phyloP scores from a whole-genome alignment of 2,888 invertebrate genomes.

The Tinea semifulvella region DNA sequence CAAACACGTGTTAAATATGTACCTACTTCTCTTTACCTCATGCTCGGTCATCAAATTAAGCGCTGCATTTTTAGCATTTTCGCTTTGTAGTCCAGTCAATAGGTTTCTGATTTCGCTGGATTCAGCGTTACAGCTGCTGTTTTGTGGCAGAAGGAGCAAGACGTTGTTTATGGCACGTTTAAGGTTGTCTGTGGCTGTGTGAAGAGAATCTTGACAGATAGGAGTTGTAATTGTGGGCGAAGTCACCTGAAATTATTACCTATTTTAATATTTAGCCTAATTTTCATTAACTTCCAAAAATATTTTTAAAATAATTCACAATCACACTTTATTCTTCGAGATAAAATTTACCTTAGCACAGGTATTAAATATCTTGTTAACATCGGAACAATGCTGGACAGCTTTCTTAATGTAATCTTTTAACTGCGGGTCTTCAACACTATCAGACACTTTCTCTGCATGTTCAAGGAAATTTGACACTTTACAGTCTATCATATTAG shows the following conservation, averaged over 20 bases:
- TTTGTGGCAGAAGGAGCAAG: not conserved
- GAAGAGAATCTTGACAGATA: not conserved
- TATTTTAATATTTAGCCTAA: not conserved
- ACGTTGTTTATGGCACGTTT: not conserved
- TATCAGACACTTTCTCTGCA: not conserved
- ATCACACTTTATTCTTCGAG: too few relatives aligned
- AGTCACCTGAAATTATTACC: not conserved
- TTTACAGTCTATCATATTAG: not conserved
- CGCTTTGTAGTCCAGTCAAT: not conserved
- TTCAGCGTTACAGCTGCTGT: not conserved
- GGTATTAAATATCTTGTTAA: not conserved
- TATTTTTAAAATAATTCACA: not conserved
- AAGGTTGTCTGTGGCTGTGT: not conserved
- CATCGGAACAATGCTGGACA: not conserved
- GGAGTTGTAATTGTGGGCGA: not conserved
- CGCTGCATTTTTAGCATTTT: constrained; percentile 1
- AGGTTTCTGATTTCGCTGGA: not conserved
- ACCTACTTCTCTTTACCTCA: too few relatives aligned
- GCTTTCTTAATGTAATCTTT: not conserved
- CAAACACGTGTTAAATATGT: too few relatives aligned
- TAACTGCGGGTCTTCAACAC: not conserved
- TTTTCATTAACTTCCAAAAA: not conserved
- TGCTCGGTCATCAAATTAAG: not conserved
- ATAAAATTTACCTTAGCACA: constrained; percentile 6
- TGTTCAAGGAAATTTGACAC: not conserved